A percentile compares a stretch with the other conserved stretches of the same genome.
phyloP scores from a whole-genome alignment of 2,113 vertebrate species.

The Myodes glareolus region DNA sequence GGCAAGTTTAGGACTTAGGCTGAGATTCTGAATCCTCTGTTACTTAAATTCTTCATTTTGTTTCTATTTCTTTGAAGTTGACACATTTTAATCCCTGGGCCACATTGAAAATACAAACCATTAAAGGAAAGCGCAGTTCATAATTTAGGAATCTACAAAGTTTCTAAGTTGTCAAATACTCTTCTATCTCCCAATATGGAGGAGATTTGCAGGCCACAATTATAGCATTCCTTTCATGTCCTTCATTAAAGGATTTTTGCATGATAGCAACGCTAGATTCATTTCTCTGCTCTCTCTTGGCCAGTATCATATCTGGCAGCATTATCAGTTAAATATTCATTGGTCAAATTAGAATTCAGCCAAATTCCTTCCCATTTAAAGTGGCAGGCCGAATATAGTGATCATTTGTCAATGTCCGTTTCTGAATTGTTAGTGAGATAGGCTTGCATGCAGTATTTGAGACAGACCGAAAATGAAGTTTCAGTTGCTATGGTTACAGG shows the following conservation, averaged over 20 bases:
- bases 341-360: constrained; percentile 85
- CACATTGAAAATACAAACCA: constrained; percentile 40
- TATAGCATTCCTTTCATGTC: constrained; percentile 67
- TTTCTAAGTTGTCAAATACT: constrained; percentile 55
- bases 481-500: constrained; percentile 86
- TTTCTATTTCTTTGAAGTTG: constrained; percentile 60
- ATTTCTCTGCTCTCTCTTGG: constrained; percentile 73
- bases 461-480: constrained; percentile 87
- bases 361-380: constrained; percentile 87
- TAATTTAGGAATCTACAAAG: constrained; percentile 52
- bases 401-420: constrained; percentile 87
- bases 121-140: constrained; percentile 30
- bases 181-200: constrained; percentile 49
- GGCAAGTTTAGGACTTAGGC: background rate
- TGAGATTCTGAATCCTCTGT: constrained; percentile 26
- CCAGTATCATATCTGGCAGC: constrained; percentile 73
- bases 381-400: constrained; percentile 84
- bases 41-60: background rate
- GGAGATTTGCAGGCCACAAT: constrained; percentile 67
- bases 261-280: constrained; percentile 75
- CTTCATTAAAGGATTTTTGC: constrained; percentile 81
- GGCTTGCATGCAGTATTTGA: constrained; percentile 82
- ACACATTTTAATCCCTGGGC: constrained; percentile 32
- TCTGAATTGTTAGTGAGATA: constrained; percentile 85
- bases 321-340: constrained; percentile 84